phyloP scores from a whole-genome alignment of 1,140 invertebrate species.

The silkworm (Bombyx mori) region ASM3026992v2 NC_085115.1:6726501-6727000 shows the following conservation, averaged over 20 bases:
- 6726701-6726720: constrained; percentile 20
- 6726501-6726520: constrained; percentile 35
- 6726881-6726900: no score
- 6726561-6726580: constrained; percentile 53
- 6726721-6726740: constrained; percentile 37
- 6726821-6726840: no score
- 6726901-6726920: no score
- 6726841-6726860: no score
- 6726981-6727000: no score
- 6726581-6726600: constrained; percentile 44
- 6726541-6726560: constrained; percentile 48
- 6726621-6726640: constrained; percentile 31
- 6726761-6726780: constrained; percentile 18
- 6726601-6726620: constrained; percentile 34
- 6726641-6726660: constrained; percentile 42
- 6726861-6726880: no score
- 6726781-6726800: no score
- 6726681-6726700: constrained; percentile 32
- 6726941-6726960: no score
- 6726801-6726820: no score
- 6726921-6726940: no score
- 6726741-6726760: constrained; percentile 20
- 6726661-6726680: constrained; percentile 30
- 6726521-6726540: constrained; percentile 43
- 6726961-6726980: no score